A percentile compares a stretch with the other conserved stretches of the same genome.
Evolutionary conservation across 2,113 vertebrate species (phyloP).

Genomic region (Tetrax tetrax): DNA sequence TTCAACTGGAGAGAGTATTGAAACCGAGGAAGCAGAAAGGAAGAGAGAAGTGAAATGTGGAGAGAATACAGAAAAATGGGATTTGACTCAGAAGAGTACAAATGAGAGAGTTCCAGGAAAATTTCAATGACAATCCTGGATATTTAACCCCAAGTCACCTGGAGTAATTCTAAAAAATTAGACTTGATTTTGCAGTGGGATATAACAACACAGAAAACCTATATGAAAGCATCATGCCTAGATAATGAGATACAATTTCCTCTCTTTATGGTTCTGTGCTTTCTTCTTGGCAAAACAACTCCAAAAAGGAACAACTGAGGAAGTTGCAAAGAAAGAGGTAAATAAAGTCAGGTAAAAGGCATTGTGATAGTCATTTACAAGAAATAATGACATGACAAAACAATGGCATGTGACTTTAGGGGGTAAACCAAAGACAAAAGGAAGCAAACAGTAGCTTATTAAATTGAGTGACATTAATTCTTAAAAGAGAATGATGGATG

Average conservation of each 20-base stretch:
- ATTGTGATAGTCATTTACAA: not conserved
- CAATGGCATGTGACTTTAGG: not conserved
- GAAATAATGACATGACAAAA: not conserved
- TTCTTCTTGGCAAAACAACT: not conserved
- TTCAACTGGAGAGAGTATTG: not conserved
- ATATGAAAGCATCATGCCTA: not conserved
- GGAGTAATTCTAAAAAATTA: not conserved
- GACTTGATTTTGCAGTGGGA: not conserved
- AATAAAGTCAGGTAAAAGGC: not conserved
- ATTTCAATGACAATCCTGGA: not conserved
- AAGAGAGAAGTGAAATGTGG: not conserved
- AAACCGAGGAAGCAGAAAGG: not conserved
- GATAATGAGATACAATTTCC: not conserved
- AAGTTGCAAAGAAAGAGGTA: not conserved
- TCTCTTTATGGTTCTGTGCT: not conserved
- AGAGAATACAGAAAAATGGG: not conserved
- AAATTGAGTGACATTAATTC: not conserved
- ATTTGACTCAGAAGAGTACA: not conserved
- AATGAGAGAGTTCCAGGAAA: not conserved
- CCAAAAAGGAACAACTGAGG: not conserved
- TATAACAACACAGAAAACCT: not conserved
- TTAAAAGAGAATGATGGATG: not conserved
- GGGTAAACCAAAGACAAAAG: not conserved
- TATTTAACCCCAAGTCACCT: not conserved
- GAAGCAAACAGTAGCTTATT: not conserved